Evolutionary conservation across 2,888 invertebrate species (phyloP), one percentile per base, ranked within the genome.

Genomic region (Schizaphis graminum): DNA sequence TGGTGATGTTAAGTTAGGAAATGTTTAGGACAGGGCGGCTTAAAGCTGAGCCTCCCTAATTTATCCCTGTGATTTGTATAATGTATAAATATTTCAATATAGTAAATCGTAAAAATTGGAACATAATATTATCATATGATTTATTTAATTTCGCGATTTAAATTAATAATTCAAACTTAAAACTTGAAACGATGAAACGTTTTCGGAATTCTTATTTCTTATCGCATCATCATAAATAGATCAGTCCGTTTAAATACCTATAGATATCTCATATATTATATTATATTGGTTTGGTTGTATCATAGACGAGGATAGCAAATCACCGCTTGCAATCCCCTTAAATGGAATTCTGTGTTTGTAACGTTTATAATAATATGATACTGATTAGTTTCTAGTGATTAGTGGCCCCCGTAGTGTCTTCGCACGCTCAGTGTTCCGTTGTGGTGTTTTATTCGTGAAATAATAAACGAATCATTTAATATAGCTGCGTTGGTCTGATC

Each of bases 281-380:
- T n/a, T 16, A 35, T 35, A 35, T 77, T 7, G n/a, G n/a, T n/a
- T n/a, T 67, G 21, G 53, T 53, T 53, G 21, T 35, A 35, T 35
- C 77, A 67, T 35, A 35, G 35, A 77, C 35, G 21, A 35, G 77
- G 77, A 77, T 35, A 77, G 16, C 35, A 35, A 77, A 35, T 56
- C 21, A 26, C 35, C 26, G 3, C 21, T 56, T 26, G 13, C 21
- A 24, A 53, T 53, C 35, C n/a, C 26, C 67, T 77, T 91, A 77
- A 91, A 91, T 91, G 49, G n/a, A 91, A 67, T 91, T 35, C 77
- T 53, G 49, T 91, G 91, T 91, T 53, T 77, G 16, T 35, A 77
- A 77, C 77, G 77, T 35, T n/a, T 16, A n/a, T 35, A 77, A 35
- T 77, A 77, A 35, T 77, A 35, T 41, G 35, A 41, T 67, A 35